These are phyloP conservation scores for Hirtodrosophila duncani DNA, from an alignment of 2,888 invertebrate genomes.

Conservation along the genomic window DNA sequence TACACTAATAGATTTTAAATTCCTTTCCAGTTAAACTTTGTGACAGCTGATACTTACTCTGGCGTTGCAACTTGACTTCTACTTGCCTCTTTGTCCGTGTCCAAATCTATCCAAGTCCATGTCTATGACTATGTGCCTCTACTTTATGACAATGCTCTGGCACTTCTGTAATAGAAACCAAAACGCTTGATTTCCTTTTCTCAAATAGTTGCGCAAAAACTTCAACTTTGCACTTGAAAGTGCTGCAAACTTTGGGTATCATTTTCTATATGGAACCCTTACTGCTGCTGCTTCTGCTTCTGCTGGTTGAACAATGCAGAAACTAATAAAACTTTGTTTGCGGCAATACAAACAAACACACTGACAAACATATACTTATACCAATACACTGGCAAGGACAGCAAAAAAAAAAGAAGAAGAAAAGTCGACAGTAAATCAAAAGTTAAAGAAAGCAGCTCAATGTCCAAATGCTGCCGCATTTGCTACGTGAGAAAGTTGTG, in stretches of 20 bases:
- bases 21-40: too few species aligned
- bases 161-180: constrained; percentile 32
- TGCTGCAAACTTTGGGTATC: constrained; percentile 6
- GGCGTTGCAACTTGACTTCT: too few species aligned
- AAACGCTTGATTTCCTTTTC: constrained; percentile 40
- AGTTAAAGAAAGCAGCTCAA: constrained; percentile 53
- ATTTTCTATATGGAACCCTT: constrained; percentile 1
- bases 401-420: constrained; percentile 27
- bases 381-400: constrained; percentile 4
- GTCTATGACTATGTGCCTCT: too few species aligned
- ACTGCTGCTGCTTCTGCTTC: not conserved
- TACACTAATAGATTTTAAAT: too few species aligned
- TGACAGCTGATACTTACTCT: too few species aligned
- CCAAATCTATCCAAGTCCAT: too few species aligned
- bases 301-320: constrained; percentile 52
- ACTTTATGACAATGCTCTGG: not conserved
- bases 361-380: not conserved
- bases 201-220: constrained; percentile 37
- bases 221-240: constrained; percentile 19
- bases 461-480: constrained; percentile 42
- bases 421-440: constrained; percentile 59
- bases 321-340: constrained; percentile 52
- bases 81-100: too few species aligned
- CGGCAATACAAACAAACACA: constrained; percentile 9
- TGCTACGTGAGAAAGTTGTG: constrained; percentile 44